Evolutionary conservation across 2,113 vertebrate species (phyloP), one percentile per base, ranked within the genome.

Genomic region (Cyprinodon tularosa): DNA sequence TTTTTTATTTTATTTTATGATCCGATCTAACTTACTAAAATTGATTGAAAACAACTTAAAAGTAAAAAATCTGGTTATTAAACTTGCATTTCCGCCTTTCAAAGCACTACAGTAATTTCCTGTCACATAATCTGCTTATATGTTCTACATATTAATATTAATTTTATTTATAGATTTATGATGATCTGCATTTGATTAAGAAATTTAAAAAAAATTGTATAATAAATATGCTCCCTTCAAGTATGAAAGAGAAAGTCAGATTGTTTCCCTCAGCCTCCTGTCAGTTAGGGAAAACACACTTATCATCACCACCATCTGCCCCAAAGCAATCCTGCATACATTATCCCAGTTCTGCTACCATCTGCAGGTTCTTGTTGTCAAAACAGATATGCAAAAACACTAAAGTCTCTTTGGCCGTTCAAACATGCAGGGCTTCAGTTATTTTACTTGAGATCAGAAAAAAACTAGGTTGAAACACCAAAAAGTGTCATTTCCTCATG

Each of bases 51-150:
- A 29, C 29, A 29, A 29, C 29, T 29, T 29, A 29, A 29, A 29
- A 29, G 29, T 29, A 29, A 29, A 29, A 29, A 29, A 29, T 29
- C 29, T 29, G 37, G 3, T 13, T 17, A 20, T 57, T 57, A n/a
- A 57, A 57, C 20, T 57, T 7, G 37, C 59, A 88, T 90, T 94
- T 94, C 93, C 93, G 93, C 87, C 74, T 91, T 89, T 78, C 53
- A 80, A 61, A 40, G 36, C 1, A 53, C 0, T 67, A 39, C 29
- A 45, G 50, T 74, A 11, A 48, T n/a, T 67, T 44, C 4, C 17
- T 39, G 12, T n/a, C 60, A 13, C 29, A 29, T 29, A 29, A 29
- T 71, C 11, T 44, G 22, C 17, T 10, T 4, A 53, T 53, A 45
- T 3, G 42, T 14, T 20, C 1, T n/a, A 44, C 29, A 13, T 57